Evolutionary conservation across 2,113 vertebrate genomes (phyloP).

Genomic region (Anser cygnoides): DNA sequence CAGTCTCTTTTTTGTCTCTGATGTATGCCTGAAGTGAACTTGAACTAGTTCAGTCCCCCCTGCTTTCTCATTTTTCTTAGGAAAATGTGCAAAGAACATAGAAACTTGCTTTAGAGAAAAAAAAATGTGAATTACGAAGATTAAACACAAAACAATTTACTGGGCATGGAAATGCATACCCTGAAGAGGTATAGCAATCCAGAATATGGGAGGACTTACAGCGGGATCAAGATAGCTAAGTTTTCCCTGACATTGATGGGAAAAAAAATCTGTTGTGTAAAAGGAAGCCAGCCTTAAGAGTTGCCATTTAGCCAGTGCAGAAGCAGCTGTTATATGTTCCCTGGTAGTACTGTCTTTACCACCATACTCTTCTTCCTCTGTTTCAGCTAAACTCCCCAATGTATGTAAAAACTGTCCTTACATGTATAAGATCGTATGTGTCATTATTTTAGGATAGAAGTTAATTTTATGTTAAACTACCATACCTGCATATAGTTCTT

Average conservation of each 20-base stretch:
- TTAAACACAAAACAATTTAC: background rate
- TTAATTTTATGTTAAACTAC: background rate
- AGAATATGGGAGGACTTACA: background rate
- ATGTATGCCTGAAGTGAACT: background rate
- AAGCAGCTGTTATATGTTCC: background rate
- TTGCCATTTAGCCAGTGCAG: background rate
- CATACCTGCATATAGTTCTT: background rate
- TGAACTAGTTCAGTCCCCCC: background rate
- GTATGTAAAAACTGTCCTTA: background rate
- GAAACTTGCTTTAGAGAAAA: background rate
- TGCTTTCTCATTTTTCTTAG: background rate
- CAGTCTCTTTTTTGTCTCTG: background rate
- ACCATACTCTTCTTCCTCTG: background rate
- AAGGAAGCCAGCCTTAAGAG: background rate
- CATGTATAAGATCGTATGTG: background rate
- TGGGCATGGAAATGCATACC: background rate
- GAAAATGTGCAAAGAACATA: background rate
- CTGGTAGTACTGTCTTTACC: background rate
- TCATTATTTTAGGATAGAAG: background rate
- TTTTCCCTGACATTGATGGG: background rate
- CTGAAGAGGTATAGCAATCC: background rate
- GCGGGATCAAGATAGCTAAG: background rate
- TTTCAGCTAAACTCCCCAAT: background rate
- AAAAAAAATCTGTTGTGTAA: background rate
- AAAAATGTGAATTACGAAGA: background rate